These are phyloP conservation scores for Suillia variegata DNA, from an alignment of 2,888 invertebrate genomes.

Conservation along the genomic window DNA sequence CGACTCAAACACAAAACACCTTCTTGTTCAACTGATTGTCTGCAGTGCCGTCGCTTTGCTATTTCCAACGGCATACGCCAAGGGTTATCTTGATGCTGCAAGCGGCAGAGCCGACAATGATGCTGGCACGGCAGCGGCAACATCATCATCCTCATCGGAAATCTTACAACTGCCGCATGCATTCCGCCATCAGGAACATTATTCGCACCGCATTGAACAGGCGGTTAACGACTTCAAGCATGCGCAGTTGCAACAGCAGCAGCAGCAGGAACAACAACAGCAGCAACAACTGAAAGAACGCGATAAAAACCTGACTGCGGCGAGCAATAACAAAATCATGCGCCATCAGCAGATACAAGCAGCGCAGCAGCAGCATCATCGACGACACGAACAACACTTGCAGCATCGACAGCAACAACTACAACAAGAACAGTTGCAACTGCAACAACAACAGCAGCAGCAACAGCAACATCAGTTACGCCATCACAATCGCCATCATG, in stretches of 20 bases:
- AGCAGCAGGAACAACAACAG: conserved; percentile 27
- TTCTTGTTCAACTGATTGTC: conserved; percentile 8
- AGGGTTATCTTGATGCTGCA: conserved; percentile 8
- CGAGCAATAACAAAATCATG: conserved; percentile 6
- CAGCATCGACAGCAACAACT: conserved; percentile 25
- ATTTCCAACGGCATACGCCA: conserved; percentile 6
- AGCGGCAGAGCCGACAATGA: not conserved
- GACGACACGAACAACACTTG: conserved; percentile 44
- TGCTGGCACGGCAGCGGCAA: not conserved
- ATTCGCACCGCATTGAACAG: conserved; percentile 41
- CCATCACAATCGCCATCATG: conserved; percentile 55
- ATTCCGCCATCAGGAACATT: conserved; percentile 46
- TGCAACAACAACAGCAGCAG: conserved; percentile 23
- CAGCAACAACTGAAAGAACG: conserved; percentile 17
- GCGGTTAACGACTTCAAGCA: conserved; percentile 35
- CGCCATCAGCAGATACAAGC: not conserved
- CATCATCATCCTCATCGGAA: conserved; percentile 20
- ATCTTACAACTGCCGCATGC: conserved; percentile 38
- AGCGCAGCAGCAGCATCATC: conserved; percentile 41
- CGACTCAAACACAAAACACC: not conserved
- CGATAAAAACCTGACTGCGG: conserved; percentile 1
- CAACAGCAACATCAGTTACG: conserved; percentile 51
- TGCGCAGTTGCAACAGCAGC: conserved; percentile 27
- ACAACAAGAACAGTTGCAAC: conserved; percentile 22
- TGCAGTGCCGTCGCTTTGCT: conserved; percentile 2